Evolutionary conservation across 2,888 invertebrate genomes (phyloP).

Genomic region (Lamellibrachia columna): DNA sequence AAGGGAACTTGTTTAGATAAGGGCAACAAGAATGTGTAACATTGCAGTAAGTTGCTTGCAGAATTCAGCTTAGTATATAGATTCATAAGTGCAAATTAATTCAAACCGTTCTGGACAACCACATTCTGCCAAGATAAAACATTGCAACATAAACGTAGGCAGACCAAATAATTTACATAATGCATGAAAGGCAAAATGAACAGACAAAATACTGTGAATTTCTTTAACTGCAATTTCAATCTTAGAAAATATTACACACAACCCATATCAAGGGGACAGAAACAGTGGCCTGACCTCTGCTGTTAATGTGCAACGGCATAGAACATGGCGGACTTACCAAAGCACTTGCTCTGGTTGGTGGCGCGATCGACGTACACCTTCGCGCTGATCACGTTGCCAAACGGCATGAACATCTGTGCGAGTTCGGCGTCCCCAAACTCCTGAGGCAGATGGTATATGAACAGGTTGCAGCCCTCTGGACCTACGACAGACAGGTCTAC

Average conservation of each 20-base stretch:
- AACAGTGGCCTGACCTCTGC: background rate
- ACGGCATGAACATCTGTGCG: slow-evolving; percentile 99
- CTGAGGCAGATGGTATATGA: slow-evolving; percentile 99
- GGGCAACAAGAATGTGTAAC: too few species aligned
- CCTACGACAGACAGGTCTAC: slow-evolving; percentile 68
- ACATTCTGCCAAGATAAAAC: too few species aligned
- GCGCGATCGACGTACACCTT: slow-evolving; percentile 99
- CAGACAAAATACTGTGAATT: too few species aligned
- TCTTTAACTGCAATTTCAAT: too few species aligned
- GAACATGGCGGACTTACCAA: slow-evolving; percentile 78
- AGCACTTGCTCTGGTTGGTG: slow-evolving; percentile 99
- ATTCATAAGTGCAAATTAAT: background rate
- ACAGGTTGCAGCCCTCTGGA: slow-evolving; percentile 99
- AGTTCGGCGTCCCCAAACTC: slow-evolving; percentile 99
- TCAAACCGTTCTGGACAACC: background rate
- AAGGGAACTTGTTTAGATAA: background rate
- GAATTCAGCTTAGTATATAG: background rate
- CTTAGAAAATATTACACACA: too few species aligned
- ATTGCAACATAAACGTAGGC: too few species aligned
- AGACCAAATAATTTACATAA: too few species aligned
- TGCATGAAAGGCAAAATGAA: too few species aligned
- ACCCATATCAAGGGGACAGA: background rate
- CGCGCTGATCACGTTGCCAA: slow-evolving; percentile 99
- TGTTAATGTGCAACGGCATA: background rate
- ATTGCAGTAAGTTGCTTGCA: background rate